Evolutionary conservation across 2,888 invertebrate species (phyloP), one percentile per base, ranked within the genome.

Genomic region (Subacronicta megacephala): DNA sequence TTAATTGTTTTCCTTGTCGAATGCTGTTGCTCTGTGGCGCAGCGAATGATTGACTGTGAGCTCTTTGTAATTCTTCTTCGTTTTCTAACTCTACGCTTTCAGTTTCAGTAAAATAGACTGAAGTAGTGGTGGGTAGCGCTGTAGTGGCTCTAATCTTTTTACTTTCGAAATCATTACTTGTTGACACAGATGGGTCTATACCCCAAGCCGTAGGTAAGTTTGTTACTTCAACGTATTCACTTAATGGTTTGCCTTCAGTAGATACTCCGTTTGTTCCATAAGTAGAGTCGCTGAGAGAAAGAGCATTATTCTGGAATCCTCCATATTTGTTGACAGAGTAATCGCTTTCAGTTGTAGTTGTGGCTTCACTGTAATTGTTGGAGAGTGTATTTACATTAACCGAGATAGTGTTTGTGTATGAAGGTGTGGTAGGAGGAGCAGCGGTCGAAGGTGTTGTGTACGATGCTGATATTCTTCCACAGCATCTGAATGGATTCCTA

Each of bases 11-110:
- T 7, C 94, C 89, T 74, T 92, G 84, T 61, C 93, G 83, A 17
- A 91, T 62, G 58, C 88, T 93, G 55, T 89, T 92, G 53, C 95
- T 95, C 72, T 95, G 95, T 26, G 95, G 95, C 1, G 95, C 94
- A 17, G 96, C 90, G 72, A 96, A 96, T 0, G 96, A 96, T 78
- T 96, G 96, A 40, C 96, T 96, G 66, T 96, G 96, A 18, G 96
- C 96, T 62, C 95, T 94, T 87, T 96, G 96, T 36, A 96, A 83
- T 81, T 96, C 95, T 78, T 96, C 96, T 37, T 95, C 95, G 62
- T 95, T 95, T 43, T 95, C 95, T 44, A 90, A 73, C 72, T 93
- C 93, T 16, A 88, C 78, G 56, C 89, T 93, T 44, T 92, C 92
- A 1, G 88, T 81, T 86, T 95, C 79, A 72, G 95, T 78, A 74